phyloP scores from a whole-genome alignment of 1,140 invertebrate genomes.

The Atta cephalotes region DNA sequence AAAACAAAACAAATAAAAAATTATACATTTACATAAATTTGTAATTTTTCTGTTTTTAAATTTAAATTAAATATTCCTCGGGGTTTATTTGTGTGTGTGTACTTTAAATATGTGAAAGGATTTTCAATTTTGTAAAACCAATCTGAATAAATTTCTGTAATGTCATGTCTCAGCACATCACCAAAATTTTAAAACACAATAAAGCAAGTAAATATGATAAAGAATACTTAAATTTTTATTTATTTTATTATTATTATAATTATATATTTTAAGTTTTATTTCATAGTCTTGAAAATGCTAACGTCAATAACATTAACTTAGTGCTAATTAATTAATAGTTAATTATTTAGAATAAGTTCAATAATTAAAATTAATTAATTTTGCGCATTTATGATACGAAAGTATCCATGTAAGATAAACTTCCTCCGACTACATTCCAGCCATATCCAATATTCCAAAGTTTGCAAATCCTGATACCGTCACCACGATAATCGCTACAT shows the following conservation, averaged over 20 bases:
- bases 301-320: neutral
- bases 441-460: neutral
- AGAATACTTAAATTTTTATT: neutral
- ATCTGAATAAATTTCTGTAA: no score
- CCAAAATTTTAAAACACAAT: neutral
- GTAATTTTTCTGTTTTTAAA: no score
- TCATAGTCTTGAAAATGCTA: neutral
- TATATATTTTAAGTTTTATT: no score
- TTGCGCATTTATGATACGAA: neutral
- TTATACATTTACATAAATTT: no score
- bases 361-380: constrained; percentile 3
- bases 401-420: neutral
- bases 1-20: no score
- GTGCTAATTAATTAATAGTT: neutral
- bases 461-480: constrained; percentile 35
- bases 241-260: no score
- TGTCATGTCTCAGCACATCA: no score
- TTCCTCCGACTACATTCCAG: neutral
- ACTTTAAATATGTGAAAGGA: no score
- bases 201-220: neutral
- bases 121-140: no score
- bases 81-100: no score
- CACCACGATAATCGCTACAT: constrained; percentile 36
- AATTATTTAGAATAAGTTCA: neutral
- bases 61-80: no score